Percentiles rank a stretch among this genome's conserved stretches.
Conservation (phyloP, 2,888 invertebrate genomes). For the Trissoscelio sp. region DNA sequence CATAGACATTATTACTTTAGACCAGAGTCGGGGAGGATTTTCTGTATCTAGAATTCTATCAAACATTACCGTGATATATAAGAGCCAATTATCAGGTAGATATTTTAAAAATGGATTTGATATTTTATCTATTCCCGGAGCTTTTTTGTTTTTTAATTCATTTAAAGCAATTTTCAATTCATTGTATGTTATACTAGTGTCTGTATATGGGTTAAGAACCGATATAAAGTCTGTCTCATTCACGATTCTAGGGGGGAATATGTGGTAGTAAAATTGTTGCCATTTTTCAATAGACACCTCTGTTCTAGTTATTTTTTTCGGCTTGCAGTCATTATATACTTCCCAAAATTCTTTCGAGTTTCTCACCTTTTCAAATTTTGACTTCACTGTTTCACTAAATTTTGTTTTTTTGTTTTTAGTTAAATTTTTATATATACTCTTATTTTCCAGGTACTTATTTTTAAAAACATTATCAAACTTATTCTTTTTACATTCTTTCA, state of each 20-base stretch:
- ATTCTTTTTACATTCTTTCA: background rate
- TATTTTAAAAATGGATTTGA: background rate
- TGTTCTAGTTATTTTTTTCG: background rate
- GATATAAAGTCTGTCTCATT: background rate
- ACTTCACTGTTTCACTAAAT: background rate
- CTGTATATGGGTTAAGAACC: background rate
- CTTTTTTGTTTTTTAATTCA: conserved; percentile 5
- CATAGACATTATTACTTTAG: background rate
- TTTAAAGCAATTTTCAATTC: background rate
- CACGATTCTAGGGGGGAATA: conserved; percentile 4
- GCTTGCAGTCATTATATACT: conserved; percentile 5
- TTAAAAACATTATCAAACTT: background rate
- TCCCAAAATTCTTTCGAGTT: conserved; percentile 6
- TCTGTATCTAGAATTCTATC: background rate
- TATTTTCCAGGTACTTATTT: background rate
- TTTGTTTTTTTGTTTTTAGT: background rate
- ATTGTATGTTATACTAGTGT: background rate
- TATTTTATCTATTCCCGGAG: conserved; percentile 18
- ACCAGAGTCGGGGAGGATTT: background rate
- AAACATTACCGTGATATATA: background rate
- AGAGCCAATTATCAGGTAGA: conserved; percentile 7
- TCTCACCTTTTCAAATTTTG: conserved; percentile 9
- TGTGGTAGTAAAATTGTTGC: background rate
- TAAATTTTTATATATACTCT: background rate
- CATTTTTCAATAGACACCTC: background rate